These are phyloP conservation scores for Polymixis lichenea DNA, from an alignment of 2,888 invertebrate genomes.

Conservation along the genomic window DNA sequence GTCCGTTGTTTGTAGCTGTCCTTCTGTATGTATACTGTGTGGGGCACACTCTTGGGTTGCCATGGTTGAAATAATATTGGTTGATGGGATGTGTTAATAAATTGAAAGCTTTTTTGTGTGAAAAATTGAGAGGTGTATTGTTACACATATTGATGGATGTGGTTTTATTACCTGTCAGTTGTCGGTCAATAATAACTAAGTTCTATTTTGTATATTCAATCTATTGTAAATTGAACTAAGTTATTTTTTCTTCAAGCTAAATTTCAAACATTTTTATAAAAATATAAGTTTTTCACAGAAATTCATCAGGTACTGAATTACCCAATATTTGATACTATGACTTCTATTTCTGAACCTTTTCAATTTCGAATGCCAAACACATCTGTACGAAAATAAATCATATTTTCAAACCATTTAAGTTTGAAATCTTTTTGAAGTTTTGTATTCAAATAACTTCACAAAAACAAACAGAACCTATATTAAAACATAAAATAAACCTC, in stretches of 20 bases:
- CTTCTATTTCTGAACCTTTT: neutral
- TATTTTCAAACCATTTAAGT: neutral
- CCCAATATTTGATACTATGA: neutral
- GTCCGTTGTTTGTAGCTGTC: neutral
- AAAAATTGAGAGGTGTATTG: constrained; percentile 23
- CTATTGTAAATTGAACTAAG: neutral
- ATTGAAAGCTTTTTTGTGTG: constrained; percentile 25
- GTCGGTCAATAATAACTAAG: neutral
- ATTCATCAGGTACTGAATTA: neutral
- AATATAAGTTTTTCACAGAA: no score
- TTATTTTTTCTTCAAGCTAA: no score
- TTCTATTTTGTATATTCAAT: neutral
- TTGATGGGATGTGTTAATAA: constrained; percentile 29
- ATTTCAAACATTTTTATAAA: neutral
- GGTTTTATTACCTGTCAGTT: constrained; percentile 10
- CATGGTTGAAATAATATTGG: constrained; percentile 33
- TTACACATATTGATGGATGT: neutral
- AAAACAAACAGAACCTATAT: neutral
- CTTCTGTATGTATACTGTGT: constrained; percentile 15
- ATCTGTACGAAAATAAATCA: neutral
- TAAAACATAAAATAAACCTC: neutral
- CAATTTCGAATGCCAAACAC: neutral
- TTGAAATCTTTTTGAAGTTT: neutral
- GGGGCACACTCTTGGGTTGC: constrained; percentile 20
- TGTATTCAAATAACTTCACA: no score